Evolutionary conservation across 2,797 vertebrate species (phyloP), one percentile per base, ranked within the genome.

Genomic region (Triplophysa bombifrons): DNA sequence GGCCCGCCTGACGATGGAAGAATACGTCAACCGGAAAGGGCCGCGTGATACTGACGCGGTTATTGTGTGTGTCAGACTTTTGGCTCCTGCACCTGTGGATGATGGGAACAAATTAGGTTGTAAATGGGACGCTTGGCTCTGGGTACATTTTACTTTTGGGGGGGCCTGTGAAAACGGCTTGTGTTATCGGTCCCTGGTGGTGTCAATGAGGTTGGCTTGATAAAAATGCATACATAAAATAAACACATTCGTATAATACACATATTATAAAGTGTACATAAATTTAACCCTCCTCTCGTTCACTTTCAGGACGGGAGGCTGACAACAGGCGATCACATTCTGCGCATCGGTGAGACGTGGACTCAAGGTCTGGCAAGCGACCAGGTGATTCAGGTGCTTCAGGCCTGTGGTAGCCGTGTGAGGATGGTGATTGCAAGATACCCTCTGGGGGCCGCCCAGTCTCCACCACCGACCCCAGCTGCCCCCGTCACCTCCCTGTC

Each of bases 331-430:
- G 98, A 99, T 88, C 93, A 97, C 90, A 98, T 99, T 89, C 86
- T 99, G 13, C 90, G 94, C 79, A 98, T 99, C 13, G 96, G 97
- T 48, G 88, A 88, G 9, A 97, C 94, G n/a, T 91, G 95, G 19
- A 96, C 97, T 8, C 92, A 89, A 10, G 96, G 96, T 12, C 94
- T 99, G 92, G 93, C 79, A 87, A 98, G 96, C 0, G 98, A 99
- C 84, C 96, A 98, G 85, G 97, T 98, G 2, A 97, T 98, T 1
- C 93, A 94, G 75, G 97, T 97, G 76, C 90, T 99, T 80, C 96
- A 97, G 81, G 95, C 90, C 34, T 99, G 98, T 8, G 98, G 98
- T 53, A 96, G 92, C 85, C 90, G 86, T 0, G 96, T 99, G 66
- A 91, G 89, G 83, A 95, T 99, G 96, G 85, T 96, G 0, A 90